phyloP scores from a whole-genome alignment of 2,113 vertebrate species.

The Notarius lentiginosus region DNA sequence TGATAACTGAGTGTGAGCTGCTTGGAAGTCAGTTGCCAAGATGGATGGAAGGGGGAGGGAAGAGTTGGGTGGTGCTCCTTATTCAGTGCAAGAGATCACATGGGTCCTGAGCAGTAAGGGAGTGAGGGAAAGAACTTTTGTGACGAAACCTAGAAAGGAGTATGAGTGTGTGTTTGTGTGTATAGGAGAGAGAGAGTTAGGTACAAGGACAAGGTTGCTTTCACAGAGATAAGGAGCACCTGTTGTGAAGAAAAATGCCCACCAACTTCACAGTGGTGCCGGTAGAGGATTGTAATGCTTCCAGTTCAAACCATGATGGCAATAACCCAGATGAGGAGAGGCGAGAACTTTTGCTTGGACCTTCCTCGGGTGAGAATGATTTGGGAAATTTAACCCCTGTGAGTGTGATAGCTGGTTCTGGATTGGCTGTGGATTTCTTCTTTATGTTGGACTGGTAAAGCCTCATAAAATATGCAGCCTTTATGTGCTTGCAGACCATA shows the following conservation, averaged over 20 bases:
- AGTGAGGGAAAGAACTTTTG: constrained; percentile 30
- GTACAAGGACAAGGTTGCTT: not conserved
- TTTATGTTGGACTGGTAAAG: not conserved
- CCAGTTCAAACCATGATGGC: constrained; percentile 25
- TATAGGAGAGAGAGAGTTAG: not conserved
- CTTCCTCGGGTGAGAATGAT: constrained; percentile 51
- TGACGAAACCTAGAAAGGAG: constrained; percentile 5
- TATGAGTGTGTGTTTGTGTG: constrained; percentile 11
- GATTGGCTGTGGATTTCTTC: not conserved
- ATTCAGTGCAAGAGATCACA: constrained; percentile 53
- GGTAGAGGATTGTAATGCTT: constrained; percentile 53
- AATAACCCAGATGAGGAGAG: constrained; percentile 35
- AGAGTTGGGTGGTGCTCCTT: constrained; percentile 46
- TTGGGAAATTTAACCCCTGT: not conserved
- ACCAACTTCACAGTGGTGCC: constrained; percentile 63
- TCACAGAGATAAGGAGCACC: constrained; percentile 24
- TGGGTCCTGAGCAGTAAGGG: constrained; percentile 42
- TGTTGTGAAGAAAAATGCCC: constrained; percentile 57
- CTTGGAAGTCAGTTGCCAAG: not conserved
- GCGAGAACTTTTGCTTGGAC: not conserved
- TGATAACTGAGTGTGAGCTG: not conserved
- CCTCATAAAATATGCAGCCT: not conserved
- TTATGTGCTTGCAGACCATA: constrained; percentile 10
- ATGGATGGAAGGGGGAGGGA: constrained; percentile 32
- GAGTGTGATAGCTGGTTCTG: not conserved